A percentile compares a stretch with the other conserved stretches of the same genome.
phyloP scores from a whole-genome alignment of 2,888 invertebrate species.

The Plebejus argus region DNA sequence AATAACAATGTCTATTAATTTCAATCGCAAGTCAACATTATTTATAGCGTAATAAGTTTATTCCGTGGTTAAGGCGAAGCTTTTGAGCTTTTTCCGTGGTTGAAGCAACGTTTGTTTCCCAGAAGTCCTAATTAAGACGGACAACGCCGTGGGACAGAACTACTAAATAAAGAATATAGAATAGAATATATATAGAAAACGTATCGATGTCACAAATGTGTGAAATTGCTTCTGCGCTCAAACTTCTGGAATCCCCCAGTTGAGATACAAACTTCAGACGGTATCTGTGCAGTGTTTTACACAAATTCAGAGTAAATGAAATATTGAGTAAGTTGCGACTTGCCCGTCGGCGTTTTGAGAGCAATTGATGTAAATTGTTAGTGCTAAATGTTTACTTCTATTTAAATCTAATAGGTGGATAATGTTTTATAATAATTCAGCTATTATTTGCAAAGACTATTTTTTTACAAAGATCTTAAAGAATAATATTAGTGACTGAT shows the following conservation, averaged over 20 bases:
- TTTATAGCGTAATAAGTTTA: not conserved
- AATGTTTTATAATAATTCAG: not conserved
- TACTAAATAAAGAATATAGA: constrained; percentile 4
- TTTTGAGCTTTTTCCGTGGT: not conserved
- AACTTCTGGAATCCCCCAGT: constrained; percentile 57
- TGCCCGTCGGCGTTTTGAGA: constrained; percentile 6
- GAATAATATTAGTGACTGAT: not conserved
- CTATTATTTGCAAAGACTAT: not conserved
- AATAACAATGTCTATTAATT: constrained; percentile 6
- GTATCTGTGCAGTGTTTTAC: constrained; percentile 45
- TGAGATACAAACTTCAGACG: constrained; percentile 57
- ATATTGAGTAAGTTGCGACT: constrained; percentile 36
- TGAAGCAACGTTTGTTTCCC: not conserved
- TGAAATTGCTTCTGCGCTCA: constrained; percentile 62
- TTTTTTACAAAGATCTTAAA: not conserved
- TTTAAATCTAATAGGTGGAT: not conserved
- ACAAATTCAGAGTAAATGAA: constrained; percentile 45
- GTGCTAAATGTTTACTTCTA: constrained; percentile 4
- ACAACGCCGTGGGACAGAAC: too few relatives aligned
- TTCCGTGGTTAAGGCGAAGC: constrained; percentile 17
- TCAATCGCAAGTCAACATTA: constrained; percentile 7
- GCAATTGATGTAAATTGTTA: constrained; percentile 10
- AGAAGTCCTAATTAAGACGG: too few relatives aligned
- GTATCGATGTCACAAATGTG: constrained; percentile 60
- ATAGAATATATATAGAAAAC: constrained; percentile 41